Evolutionary conservation across 2,888 invertebrate species (phyloP).

Genomic region (Eudasyphora cyanicolor): DNA sequence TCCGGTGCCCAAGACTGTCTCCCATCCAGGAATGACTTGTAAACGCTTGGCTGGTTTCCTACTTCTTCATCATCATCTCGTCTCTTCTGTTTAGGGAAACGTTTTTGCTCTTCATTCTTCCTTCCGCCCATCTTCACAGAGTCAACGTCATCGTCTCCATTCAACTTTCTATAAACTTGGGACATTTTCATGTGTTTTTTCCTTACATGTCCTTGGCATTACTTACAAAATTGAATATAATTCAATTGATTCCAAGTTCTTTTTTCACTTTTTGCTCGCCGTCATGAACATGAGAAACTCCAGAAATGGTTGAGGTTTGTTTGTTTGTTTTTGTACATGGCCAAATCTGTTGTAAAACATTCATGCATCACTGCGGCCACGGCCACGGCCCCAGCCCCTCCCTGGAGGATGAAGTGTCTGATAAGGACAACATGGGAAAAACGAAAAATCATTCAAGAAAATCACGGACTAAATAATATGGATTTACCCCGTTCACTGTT

Average conservation of each 20-base stretch:
- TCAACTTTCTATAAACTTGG: slow-evolving; percentile 39
- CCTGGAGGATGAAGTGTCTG: slow-evolving; percentile 5
- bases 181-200: slow-evolving; percentile 22
- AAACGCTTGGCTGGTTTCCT: slow-evolving; percentile 54
- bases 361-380: slow-evolving; percentile 56
- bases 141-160: not conserved
- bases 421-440: slow-evolving; percentile 39
- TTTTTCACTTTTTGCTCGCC: not conserved
- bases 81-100: slow-evolving; percentile 24
- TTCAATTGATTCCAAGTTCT: slow-evolving; percentile 60
- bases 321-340: slow-evolving; percentile 46
- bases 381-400: no score
- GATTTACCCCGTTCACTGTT: slow-evolving; percentile 52
- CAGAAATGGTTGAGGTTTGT: slow-evolving; percentile 44
- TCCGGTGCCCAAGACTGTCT: slow-evolving; percentile 42
- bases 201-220: slow-evolving; percentile 58
- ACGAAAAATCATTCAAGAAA: slow-evolving; percentile 44
- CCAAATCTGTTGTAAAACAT: slow-evolving; percentile 51
- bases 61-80: slow-evolving; percentile 32
- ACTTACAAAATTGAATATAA: slow-evolving; percentile 61
- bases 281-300: not conserved
- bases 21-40: slow-evolving; percentile 55
- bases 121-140: not conserved
- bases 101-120: slow-evolving; percentile 22
- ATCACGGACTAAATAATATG: slow-evolving; percentile 21